Evolutionary conservation across 1,140 invertebrate genomes (phyloP).

Genomic region (Vanessa tameamea): DNA sequence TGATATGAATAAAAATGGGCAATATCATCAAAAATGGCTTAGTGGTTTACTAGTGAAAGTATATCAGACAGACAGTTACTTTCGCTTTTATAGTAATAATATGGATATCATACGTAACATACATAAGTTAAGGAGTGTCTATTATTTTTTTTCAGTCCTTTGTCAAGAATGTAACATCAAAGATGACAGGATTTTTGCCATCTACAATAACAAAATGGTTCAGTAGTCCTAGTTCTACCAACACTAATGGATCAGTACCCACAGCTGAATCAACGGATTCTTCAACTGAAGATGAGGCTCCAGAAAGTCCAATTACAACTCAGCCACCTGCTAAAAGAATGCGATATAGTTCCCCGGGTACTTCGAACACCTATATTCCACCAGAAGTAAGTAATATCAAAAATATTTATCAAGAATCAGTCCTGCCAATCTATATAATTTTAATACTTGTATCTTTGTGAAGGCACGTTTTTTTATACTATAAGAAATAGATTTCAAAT

Average conservation of each 20-base stretch:
- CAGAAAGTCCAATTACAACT: constrained; percentile 54
- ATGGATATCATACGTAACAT: no score
- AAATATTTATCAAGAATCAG: neutral
- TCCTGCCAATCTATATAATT: no score
- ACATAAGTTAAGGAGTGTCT: no score
- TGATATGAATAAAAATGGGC: no score
- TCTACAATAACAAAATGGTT: constrained; percentile 80
- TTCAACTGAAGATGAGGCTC: constrained; percentile 68
- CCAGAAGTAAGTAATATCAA: constrained; percentile 46
- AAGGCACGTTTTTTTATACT: no score
- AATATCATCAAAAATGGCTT: no score
- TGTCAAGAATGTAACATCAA: constrained; percentile 77
- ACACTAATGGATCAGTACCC: constrained; percentile 54
- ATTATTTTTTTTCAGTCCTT: constrained; percentile 73
- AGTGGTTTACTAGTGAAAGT: no score
- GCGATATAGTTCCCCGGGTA: constrained; percentile 48
- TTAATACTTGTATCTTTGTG: no score
- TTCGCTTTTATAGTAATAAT: no score
- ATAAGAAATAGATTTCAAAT: no score
- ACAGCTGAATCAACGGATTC: constrained; percentile 70
- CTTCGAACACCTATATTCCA: constrained; percentile 39
- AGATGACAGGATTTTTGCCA: constrained; percentile 73
- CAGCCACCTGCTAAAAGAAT: constrained; percentile 76
- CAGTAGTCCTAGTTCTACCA: constrained; percentile 52
- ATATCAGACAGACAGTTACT: no score